These are phyloP conservation scores for Ispidina picta DNA, from an alignment of 2,797 vertebrate species.

Conservation along the genomic window DNA sequence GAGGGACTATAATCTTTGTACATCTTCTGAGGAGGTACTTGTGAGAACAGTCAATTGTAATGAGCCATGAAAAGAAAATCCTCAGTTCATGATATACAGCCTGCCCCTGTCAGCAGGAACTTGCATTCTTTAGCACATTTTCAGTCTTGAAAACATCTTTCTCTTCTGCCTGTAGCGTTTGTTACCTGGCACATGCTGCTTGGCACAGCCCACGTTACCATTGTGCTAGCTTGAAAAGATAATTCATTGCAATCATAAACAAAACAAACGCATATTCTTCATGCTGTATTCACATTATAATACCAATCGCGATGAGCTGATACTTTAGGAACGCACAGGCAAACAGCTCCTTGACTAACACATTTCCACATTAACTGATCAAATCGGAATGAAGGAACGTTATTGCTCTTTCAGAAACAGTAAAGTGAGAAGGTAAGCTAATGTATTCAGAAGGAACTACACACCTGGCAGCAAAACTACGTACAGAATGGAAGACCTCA, in stretches of 20 bases:
- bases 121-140: conserved; percentile 13
- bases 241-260: conserved; percentile 3
- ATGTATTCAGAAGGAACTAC: background rate
- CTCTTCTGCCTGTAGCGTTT: background rate
- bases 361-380: background rate
- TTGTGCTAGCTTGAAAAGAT: background rate
- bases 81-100: background rate
- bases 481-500: background rate
- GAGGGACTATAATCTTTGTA: background rate
- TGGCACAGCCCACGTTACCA: background rate
- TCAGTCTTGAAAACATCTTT: background rate
- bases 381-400: background rate
- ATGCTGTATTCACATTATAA: background rate
- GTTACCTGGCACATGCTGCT: background rate
- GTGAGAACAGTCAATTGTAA: background rate
- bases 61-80: conserved; percentile 49
- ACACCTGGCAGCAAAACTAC: background rate
- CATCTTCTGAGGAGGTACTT: conserved; percentile 36
- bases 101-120: conserved; percentile 27
- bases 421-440: background rate
- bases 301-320: background rate
- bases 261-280: background rate
- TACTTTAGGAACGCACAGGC: background rate
- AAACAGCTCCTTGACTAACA: background rate
- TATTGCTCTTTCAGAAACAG: background rate